A percentile compares a stretch with the other conserved stretches of the same genome.
Evolutionary conservation across 2,888 invertebrate genomes (phyloP).

Genomic region (Orchestes rusci): DNA sequence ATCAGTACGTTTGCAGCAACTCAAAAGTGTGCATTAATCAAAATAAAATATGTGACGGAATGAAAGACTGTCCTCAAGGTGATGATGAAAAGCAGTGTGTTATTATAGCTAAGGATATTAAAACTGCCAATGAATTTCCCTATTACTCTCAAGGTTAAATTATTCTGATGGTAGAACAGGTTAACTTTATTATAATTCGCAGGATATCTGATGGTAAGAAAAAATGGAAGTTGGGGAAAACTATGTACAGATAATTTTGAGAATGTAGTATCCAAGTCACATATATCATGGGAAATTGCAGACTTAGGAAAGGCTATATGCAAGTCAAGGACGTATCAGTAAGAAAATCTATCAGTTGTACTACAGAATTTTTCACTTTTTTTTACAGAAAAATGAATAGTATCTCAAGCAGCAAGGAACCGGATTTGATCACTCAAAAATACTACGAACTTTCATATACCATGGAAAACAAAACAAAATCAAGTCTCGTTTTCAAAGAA

Average conservation of each 20-base stretch:
- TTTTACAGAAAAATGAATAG: conserved; percentile 29
- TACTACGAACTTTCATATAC: conserved; percentile 59
- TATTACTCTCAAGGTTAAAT: conserved; percentile 58
- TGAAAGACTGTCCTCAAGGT: conserved; percentile 62
- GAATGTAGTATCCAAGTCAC: conserved; percentile 51
- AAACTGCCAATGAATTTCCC: conserved; percentile 52
- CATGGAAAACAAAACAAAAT: conserved; percentile 49
- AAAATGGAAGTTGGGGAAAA: conserved; percentile 71
- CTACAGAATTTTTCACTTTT: conserved; percentile 3
- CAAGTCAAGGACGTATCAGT: conserved; percentile 70
- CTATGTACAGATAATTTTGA: conserved; percentile 64
- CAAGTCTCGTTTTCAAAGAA: conserved; percentile 58
- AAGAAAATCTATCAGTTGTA: conserved; percentile 36
- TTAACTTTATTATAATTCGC: too few relatives aligned
- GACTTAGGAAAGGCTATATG: conserved; percentile 71
- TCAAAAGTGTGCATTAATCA: conserved; percentile 62
- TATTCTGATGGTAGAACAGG: too few relatives aligned
- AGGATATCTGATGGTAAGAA: conserved; percentile 68
- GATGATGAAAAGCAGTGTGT: conserved; percentile 74
- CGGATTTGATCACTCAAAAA: conserved; percentile 10
- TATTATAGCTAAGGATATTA: conserved; percentile 51
- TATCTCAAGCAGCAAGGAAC: conserved; percentile 26
- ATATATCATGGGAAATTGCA: conserved; percentile 55
- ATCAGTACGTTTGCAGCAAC: conserved; percentile 68
- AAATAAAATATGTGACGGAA: conserved; percentile 62